Conservation (phyloP, 2,113 vertebrate genomes). For the Pluvialis apricaria region DNA sequence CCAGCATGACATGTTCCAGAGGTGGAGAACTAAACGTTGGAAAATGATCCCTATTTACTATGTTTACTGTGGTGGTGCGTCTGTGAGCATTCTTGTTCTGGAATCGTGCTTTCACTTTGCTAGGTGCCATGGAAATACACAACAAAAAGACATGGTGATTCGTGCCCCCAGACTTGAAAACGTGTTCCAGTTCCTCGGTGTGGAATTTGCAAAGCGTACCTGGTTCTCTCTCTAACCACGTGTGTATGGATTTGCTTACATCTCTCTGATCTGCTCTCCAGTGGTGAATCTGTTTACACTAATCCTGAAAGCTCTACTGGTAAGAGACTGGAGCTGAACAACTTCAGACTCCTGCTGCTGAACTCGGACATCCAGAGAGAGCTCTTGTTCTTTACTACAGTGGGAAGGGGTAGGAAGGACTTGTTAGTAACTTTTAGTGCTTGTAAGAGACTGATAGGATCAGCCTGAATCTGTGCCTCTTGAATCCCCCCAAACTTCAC, state of each 20-base stretch:
- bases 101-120: not conserved
- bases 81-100: not conserved
- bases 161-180: not conserved
- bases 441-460: not conserved
- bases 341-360: not conserved
- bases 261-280: not conserved
- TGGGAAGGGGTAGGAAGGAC: not conserved
- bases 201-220: not conserved
- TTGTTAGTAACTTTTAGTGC: not conserved
- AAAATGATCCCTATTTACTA: not conserved
- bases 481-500: not conserved
- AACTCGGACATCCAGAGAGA: not conserved
- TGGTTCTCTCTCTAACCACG: not conserved
- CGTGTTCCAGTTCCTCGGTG: not conserved
- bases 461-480: not conserved
- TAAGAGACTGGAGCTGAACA: not conserved
- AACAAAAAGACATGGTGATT: not conserved
- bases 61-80: not conserved
- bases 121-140: not conserved
- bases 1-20: not conserved
- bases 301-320: constrained; percentile 7
- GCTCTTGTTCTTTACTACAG: not conserved
- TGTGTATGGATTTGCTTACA: not conserved
- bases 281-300: constrained; percentile 11
- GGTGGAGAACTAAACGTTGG: not conserved